phyloP scores from a whole-genome alignment of 2,113 vertebrate genomes.

The Charina bottae region DNA sequence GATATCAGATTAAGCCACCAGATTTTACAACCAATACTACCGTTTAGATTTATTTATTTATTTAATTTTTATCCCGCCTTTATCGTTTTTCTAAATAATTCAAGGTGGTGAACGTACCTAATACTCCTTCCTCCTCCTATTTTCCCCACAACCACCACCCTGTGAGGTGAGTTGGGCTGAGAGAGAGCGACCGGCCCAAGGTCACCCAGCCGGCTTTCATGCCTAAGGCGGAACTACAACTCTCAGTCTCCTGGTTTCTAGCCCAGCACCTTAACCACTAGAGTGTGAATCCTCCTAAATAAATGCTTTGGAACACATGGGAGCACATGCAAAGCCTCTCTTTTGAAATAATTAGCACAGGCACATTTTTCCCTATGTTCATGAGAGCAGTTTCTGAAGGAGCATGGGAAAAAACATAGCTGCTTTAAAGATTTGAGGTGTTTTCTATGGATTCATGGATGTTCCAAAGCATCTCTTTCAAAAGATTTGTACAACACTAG shows the following conservation, averaged over 20 bases:
- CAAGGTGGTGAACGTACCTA: too few species aligned
- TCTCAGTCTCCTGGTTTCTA: too few species aligned
- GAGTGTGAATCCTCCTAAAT: neutral
- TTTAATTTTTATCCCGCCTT: too few species aligned
- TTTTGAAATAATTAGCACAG: neutral
- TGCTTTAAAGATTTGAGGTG: neutral
- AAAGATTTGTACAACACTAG: slow-evolving; percentile 5
- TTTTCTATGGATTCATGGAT: neutral
- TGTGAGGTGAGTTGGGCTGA: too few species aligned
- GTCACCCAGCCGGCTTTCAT: too few species aligned
- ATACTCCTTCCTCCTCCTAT: too few species aligned
- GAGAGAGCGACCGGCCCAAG: too few species aligned
- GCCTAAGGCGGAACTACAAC: too few species aligned
- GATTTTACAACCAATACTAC: slow-evolving; percentile 52
- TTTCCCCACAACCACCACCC: too few species aligned
- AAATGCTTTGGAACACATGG: neutral
- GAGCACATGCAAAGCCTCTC: neutral
- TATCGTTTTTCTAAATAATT: too few species aligned
- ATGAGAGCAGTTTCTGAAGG: neutral
- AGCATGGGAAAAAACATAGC: neutral
- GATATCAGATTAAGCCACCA: slow-evolving; percentile 49
- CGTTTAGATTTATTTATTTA: too few species aligned
- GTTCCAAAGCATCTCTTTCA: neutral
- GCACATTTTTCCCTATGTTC: neutral
- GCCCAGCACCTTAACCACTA: too few species aligned